A percentile compares a stretch with the other conserved stretches of the same genome.
Evolutionary conservation across 2,797 vertebrate genomes (phyloP).

Genomic region (Aplochiton taeniatus): DNA sequence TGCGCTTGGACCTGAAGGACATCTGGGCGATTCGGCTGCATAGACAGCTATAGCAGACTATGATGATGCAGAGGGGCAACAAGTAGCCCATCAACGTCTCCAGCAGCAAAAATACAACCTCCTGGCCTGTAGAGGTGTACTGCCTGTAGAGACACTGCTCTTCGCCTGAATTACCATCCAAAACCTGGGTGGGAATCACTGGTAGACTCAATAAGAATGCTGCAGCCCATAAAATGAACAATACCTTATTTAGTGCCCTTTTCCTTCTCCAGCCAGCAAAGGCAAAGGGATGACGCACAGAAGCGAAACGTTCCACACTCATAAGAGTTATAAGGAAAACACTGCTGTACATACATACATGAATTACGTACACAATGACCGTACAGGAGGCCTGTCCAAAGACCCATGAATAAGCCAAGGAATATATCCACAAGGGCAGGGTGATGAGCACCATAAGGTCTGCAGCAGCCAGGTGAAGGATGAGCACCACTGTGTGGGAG

Average conservation of each 20-base stretch:
- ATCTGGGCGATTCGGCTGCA: constrained; percentile 81
- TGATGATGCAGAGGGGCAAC: constrained; percentile 80
- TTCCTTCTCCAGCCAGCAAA: constrained; percentile 77
- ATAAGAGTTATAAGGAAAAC: constrained; percentile 85
- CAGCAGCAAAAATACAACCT: constrained; percentile 72
- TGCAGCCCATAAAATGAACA: constrained; percentile 75
- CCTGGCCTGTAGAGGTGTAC: constrained; percentile 69
- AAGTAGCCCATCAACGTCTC: constrained; percentile 84
- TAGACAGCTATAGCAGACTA: constrained; percentile 80
- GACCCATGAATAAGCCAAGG: constrained; percentile 78
- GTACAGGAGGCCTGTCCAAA: constrained; percentile 78
- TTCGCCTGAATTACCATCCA: constrained; percentile 9
- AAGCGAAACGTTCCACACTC: constrained; percentile 83
- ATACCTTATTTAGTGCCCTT: constrained; percentile 61
- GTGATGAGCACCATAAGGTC: constrained; percentile 86
- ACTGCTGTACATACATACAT: constrained; percentile 86
- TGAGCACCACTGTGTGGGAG: constrained; percentile 82
- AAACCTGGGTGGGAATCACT: constrained; percentile 76
- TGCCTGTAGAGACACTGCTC: constrained; percentile 68
- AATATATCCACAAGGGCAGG: constrained; percentile 88
- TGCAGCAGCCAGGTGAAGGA: constrained; percentile 82
- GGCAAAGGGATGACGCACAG: constrained; percentile 80
- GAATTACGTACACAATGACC: constrained; percentile 77
- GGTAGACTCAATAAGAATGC: constrained; percentile 80
- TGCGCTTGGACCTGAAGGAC: constrained; percentile 78